Percentiles rank a stretch among this genome's conserved stretches.
These are phyloP conservation scores for Sterna hirundo DNA, from an alignment of 2,113 vertebrate species.

Conservation along the genomic window DNA sequence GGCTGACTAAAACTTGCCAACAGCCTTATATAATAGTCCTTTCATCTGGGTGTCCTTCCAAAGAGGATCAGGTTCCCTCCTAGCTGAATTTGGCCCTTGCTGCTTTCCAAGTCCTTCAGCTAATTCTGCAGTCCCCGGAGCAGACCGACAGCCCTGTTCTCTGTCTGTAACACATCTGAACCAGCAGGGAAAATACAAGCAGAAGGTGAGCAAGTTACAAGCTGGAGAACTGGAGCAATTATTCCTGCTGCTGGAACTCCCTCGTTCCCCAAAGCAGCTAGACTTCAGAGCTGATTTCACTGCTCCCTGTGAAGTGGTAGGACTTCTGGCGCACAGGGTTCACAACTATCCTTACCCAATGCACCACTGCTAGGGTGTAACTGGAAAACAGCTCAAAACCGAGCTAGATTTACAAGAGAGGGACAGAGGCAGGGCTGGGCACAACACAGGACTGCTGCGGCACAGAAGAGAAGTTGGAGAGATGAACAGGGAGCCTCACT, in stretches of 20 bases:
- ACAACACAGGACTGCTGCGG: background rate
- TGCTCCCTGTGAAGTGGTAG: background rate
- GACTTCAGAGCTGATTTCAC: background rate
- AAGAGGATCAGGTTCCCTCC: background rate
- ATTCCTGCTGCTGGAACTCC: background rate
- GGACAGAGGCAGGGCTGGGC: background rate
- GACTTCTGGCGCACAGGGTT: background rate
- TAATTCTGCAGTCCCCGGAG: background rate
- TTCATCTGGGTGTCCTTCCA: background rate
- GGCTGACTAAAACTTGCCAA: background rate
- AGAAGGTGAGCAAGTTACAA: background rate
- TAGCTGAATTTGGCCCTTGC: background rate
- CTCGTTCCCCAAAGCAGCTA: background rate
- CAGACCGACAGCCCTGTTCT: background rate
- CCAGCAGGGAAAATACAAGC: background rate
- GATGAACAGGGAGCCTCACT: background rate
- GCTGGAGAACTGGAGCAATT: background rate
- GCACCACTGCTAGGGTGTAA: background rate
- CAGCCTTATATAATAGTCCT: constrained; percentile 6
- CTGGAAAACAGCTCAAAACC: background rate
- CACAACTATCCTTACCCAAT: background rate
- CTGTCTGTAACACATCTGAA: background rate
- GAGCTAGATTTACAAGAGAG: background rate
- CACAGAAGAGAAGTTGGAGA: background rate
- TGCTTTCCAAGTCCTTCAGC: background rate